Evolutionary conservation across 2,888 invertebrate genomes (phyloP), one percentile per base, ranked within the genome.

Genomic region (Heliconius erato): DNA sequence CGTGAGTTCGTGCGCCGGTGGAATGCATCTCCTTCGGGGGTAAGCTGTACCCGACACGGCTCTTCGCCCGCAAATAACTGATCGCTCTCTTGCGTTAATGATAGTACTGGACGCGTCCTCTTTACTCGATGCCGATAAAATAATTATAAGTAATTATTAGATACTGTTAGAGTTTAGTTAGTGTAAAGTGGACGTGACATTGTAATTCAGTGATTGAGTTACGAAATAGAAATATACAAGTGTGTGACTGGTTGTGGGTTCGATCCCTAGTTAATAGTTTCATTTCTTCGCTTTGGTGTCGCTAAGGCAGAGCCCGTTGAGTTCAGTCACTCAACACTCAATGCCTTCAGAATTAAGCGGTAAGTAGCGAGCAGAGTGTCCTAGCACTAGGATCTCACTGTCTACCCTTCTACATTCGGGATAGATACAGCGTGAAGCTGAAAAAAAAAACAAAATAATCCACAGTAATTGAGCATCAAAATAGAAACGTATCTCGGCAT

Each of bases 21-120:
- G 96, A 95, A 96, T 96, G 96, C 95, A 95, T 95, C 95, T 96
- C 96, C 96, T 96, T 95, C 95, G 95, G 96, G 96, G 96, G 96
- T 94, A 95, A 92, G 93, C 93, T 92, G 95, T 94, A 95, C 94
- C 94, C 95, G 94, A 94, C 95, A 94, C 94, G 92, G 93, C 91
- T 88, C 89, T 89, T 85, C 87, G 90, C 86, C 93, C 93, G 94
- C 93, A 94, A 95, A 95, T 95, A 95, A 95, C 95, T 93, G 95
- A 95, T 95, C 94, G 95, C 94, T 93, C 92, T 92, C 91, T 91
- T 92, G 93, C 92, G 93, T 93, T 95, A 95, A 96, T 96, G 94
- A 95, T 95, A 95, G 95, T 93, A 94, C 92, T 81, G 71, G 90
- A 92, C 89, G 91, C 91, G 92, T 93, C 94, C 92, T 93, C 92